phyloP scores from a whole-genome alignment of 2,888 invertebrate species.

The Drosophila niveifrons region DNA sequence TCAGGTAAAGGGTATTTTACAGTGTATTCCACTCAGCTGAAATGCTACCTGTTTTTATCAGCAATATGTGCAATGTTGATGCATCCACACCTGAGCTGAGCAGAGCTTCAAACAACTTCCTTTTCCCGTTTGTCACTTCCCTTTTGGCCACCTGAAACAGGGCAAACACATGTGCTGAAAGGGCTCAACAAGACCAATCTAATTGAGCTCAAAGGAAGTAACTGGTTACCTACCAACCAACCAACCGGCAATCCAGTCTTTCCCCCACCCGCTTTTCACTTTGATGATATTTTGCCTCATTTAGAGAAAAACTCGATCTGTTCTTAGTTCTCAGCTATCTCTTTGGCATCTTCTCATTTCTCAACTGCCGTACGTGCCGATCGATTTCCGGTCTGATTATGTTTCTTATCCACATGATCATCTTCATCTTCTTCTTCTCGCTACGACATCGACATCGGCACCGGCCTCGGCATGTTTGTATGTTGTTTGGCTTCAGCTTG shows the following conservation, averaged over 20 bases:
- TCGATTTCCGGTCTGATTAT: slow-evolving; percentile 83
- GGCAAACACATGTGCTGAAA: slow-evolving; percentile 7
- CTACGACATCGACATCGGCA: not conserved
- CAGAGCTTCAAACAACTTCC: slow-evolving; percentile 61
- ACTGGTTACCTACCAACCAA: slow-evolving; percentile 44
- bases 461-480: slow-evolving; percentile 31
- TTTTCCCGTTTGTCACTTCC: slow-evolving; percentile 68
- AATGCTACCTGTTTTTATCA: slow-evolving; percentile 25
- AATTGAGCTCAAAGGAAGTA: slow-evolving; percentile 61
- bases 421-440: slow-evolving; percentile 11
- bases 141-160: slow-evolving; percentile 22
- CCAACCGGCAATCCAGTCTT: slow-evolving; percentile 40
- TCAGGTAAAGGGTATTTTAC: not conserved
- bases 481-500: slow-evolving; percentile 71
- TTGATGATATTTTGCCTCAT: slow-evolving; percentile 20
- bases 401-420: slow-evolving; percentile 71
- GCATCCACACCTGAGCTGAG: slow-evolving; percentile 21
- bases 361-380: slow-evolving; percentile 76
- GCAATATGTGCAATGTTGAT: slow-evolving; percentile 24
- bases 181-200: slow-evolving; percentile 33
- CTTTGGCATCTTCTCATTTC: slow-evolving; percentile 21
- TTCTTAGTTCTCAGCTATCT: slow-evolving; percentile 7
- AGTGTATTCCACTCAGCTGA: not conserved
- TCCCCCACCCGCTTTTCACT: slow-evolving; percentile 2
- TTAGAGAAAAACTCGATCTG: slow-evolving; percentile 25